These are phyloP conservation scores for Caenorhabditis japonica DNA, from an alignment of 2,888 invertebrate species.

Conservation along the genomic window DNA sequence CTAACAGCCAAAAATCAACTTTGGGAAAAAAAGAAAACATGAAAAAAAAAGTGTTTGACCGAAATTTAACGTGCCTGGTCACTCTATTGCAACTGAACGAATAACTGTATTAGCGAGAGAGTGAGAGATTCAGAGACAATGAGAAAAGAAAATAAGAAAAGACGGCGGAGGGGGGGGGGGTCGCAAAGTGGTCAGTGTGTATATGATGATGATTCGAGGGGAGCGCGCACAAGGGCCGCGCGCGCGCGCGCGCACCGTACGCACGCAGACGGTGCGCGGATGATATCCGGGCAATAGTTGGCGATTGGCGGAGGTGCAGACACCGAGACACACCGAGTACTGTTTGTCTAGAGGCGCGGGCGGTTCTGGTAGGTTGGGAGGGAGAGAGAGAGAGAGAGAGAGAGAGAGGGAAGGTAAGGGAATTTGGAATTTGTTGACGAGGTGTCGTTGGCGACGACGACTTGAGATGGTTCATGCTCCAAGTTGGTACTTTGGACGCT, in stretches of 20 bases:
- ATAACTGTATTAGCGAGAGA: not conserved
- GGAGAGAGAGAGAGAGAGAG: too few species aligned
- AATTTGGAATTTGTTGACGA: too few species aligned
- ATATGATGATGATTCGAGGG: constrained; percentile 51
- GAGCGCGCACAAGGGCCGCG: constrained; percentile 29
- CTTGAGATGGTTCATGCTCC: too few species aligned
- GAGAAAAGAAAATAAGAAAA: constrained; percentile 16
- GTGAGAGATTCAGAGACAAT: constrained; percentile 7
- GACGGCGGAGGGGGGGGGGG: constrained; percentile 7
- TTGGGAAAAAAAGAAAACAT: too few species aligned
- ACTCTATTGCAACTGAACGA: too few species aligned
- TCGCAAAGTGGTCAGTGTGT: constrained; percentile 49
- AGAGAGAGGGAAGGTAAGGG: too few species aligned
- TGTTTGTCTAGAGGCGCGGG: too few species aligned
- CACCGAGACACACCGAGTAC: not conserved
- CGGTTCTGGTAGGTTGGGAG: too few species aligned
- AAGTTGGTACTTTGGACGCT: not conserved
- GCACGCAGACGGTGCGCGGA: constrained; percentile 7
- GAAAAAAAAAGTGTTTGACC: too few species aligned
- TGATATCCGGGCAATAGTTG: constrained; percentile 18
- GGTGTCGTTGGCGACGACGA: too few species aligned
- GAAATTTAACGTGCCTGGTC: too few species aligned
- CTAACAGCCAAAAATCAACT: too few species aligned
- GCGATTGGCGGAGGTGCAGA: constrained; percentile 2
- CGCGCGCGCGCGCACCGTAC: constrained; percentile 7